Conservation (phyloP, 2,797 vertebrate genomes). For the Anguilla anguilla region DNA sequence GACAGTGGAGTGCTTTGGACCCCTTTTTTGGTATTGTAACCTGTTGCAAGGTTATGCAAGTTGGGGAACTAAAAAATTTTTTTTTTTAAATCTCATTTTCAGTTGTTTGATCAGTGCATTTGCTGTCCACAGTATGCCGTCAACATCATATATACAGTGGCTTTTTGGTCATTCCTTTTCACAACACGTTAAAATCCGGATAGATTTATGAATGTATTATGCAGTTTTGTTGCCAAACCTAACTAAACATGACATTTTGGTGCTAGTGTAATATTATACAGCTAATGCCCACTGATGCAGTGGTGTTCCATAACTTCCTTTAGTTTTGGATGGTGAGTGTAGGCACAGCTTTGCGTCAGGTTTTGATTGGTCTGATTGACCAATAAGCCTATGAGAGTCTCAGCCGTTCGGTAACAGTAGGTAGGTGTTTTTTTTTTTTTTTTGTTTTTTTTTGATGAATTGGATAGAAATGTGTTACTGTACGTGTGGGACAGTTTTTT, state of each 20-base stretch:
- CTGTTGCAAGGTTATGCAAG: no score
- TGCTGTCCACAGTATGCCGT: constrained; percentile 1
- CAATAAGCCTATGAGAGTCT: background rate
- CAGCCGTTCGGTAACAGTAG: background rate
- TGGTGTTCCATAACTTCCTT: background rate
- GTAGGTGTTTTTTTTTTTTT: background rate
- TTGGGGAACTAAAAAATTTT: background rate
- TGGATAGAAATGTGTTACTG: background rate
- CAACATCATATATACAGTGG: background rate
- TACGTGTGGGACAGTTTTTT: background rate
- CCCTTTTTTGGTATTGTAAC: no score
- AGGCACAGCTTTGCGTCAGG: background rate
- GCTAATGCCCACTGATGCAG: background rate
- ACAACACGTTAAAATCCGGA: background rate
- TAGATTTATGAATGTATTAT: background rate
- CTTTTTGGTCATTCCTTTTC: background rate
- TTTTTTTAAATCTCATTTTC: background rate
- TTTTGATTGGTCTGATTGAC: background rate
- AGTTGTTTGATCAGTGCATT: background rate
- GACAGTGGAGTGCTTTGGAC: no score
- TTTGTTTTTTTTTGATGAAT: background rate
- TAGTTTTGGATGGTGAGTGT: background rate
- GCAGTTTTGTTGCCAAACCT: constrained; percentile 6
- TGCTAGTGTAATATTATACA: background rate
- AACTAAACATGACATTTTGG: constrained; percentile 12